phyloP scores from a whole-genome alignment of 2,888 invertebrate genomes.

The Morpho achilles region DNA sequence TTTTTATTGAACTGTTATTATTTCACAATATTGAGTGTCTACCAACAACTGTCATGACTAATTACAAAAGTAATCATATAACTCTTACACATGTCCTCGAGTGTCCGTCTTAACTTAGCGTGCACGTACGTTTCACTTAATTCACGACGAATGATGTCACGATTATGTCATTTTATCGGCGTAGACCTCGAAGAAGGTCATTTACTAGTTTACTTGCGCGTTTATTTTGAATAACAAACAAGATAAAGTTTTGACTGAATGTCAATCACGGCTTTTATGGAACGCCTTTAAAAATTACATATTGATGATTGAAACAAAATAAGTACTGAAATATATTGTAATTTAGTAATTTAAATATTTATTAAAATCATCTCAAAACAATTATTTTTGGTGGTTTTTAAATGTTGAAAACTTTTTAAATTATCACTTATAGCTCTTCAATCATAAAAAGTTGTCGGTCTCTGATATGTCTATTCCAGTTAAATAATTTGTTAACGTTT shows the following conservation, averaged over 20 bases:
- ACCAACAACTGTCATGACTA: not conserved
- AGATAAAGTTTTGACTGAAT: slow-evolving; percentile 13
- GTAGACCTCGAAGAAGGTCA: slow-evolving; percentile 32
- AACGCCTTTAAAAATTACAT: too few relatives aligned
- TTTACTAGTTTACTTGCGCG: slow-evolving; percentile 16
- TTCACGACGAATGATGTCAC: slow-evolving; percentile 33
- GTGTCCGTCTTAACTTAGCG: slow-evolving; percentile 15
- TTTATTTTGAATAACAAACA: slow-evolving; percentile 34
- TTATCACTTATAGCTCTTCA: too few relatives aligned
- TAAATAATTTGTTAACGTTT: too few relatives aligned
- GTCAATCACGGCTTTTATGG: too few relatives aligned
- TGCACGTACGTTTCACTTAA: slow-evolving; percentile 25
- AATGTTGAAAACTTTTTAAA: too few relatives aligned
- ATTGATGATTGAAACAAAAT: too few relatives aligned
- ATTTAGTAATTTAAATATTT: too few relatives aligned
- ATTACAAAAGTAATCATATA: slow-evolving; percentile 8
- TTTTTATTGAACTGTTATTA: not conserved
- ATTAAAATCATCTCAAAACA: too few relatives aligned
- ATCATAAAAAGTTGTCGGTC: too few relatives aligned
- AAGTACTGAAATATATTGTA: too few relatives aligned
- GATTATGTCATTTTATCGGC: slow-evolving; percentile 30
- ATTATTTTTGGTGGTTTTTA: too few relatives aligned
- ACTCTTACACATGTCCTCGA: slow-evolving; percentile 15
- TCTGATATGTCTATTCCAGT: too few relatives aligned
- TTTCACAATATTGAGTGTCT: not conserved